A percentile compares a stretch with the other conserved stretches of the same genome.
These are phyloP conservation scores for Champsocephalus esox DNA, from an alignment of 2,797 vertebrate genomes.

Conservation along the genomic window DNA sequence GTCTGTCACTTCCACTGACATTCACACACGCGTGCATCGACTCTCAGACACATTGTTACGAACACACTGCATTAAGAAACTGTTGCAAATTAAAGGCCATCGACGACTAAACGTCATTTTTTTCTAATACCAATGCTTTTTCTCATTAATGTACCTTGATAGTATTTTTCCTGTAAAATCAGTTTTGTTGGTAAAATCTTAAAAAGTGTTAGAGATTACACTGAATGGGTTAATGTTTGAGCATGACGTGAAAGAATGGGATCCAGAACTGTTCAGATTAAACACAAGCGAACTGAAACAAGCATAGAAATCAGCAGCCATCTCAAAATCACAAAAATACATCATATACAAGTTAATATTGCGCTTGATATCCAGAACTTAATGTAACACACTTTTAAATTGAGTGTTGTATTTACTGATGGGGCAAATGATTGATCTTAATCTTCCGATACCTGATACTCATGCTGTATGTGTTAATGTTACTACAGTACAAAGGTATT, in stretches of 20 bases:
- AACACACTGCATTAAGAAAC: no score
- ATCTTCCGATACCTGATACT: background rate
- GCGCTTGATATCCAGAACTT: background rate
- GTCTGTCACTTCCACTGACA: conserved; percentile 39
- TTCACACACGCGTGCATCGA: conserved; percentile 10
- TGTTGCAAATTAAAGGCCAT: background rate
- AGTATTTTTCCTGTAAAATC: background rate
- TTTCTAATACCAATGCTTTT: background rate
- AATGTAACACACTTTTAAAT: background rate
- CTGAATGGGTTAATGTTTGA: background rate
- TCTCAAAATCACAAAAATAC: background rate
- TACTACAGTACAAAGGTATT: background rate
- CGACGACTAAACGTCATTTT: background rate
- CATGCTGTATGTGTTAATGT: background rate
- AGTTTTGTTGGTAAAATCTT: background rate
- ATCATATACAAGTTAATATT: background rate
- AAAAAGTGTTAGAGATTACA: background rate
- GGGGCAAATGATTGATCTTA: background rate
- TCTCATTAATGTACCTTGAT: background rate
- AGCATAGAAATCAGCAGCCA: background rate
- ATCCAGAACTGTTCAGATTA: background rate
- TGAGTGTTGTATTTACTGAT: background rate
- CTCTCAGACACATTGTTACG: background rate
- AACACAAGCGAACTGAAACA: background rate
- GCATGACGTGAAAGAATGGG: background rate